phyloP scores from a whole-genome alignment of 2,888 invertebrate species.

The Deroplatys truncata region DNA sequence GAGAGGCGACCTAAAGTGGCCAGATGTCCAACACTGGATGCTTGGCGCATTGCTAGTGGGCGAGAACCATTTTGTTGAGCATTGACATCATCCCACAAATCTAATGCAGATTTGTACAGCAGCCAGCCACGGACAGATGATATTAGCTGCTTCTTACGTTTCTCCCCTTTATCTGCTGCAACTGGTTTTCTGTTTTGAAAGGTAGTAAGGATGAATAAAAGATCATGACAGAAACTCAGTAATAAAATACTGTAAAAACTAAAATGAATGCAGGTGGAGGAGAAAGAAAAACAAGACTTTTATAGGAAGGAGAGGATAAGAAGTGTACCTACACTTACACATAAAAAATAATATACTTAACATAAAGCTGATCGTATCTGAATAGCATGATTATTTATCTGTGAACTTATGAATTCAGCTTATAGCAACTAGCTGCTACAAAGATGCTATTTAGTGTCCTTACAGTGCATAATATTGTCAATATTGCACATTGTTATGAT shows the following conservation, averaged over 20 bases:
- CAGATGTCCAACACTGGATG: constrained; percentile 40
- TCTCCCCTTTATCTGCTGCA: constrained; percentile 5
- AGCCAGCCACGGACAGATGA: constrained; percentile 44
- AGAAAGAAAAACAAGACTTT: too few relatives aligned
- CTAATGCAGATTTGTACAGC: constrained; percentile 44
- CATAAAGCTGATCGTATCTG: too few relatives aligned
- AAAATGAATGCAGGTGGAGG: background rate
- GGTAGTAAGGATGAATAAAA: background rate
- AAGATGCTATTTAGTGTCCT: too few relatives aligned
- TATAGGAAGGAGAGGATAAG: too few relatives aligned
- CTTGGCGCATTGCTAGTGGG: constrained; percentile 21
- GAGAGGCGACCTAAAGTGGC: constrained; percentile 52
- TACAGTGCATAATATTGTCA: too few relatives aligned
- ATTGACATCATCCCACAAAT: constrained; percentile 44
- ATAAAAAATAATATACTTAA: too few relatives aligned
- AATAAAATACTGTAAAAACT: background rate
- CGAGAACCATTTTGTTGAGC: constrained; percentile 32
- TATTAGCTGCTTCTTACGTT: constrained; percentile 26
- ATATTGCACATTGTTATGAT: too few relatives aligned
- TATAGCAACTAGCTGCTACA: too few relatives aligned
- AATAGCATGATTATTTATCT: too few relatives aligned
- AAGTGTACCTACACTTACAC: too few relatives aligned
- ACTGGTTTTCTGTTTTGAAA: background rate
- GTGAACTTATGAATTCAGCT: too few relatives aligned
- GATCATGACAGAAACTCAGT: background rate